These are phyloP conservation scores for Siderastrea siderea DNA, from an alignment of 92 coral and sea anemone genomes.

Conservation along the genomic window DNA sequence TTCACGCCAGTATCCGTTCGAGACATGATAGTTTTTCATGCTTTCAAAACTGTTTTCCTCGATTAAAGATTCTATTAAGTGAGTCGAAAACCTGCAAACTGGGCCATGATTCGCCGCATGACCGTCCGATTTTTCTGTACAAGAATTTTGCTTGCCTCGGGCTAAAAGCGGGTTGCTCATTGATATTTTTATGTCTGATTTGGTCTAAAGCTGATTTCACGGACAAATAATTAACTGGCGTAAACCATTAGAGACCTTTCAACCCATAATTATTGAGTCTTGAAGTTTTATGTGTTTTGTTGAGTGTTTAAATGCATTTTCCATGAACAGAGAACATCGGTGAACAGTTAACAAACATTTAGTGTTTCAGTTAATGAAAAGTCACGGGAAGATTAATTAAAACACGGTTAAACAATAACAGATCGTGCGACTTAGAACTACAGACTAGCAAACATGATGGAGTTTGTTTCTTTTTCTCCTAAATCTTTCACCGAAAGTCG, in stretches of 20 bases:
- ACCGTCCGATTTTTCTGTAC: slow-evolving; percentile 2
- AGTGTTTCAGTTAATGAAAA: not conserved
- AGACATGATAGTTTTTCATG: slow-evolving; percentile 7
- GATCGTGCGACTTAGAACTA: not conserved
- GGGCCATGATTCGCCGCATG: not conserved
- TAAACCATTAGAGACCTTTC: slow-evolving; percentile 18
- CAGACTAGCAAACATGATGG: slow-evolving; percentile 29
- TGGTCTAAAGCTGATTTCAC: slow-evolving; percentile 48
- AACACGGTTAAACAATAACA: slow-evolving; percentile 32
- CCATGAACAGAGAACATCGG: not conserved
- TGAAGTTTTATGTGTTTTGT: not conserved
- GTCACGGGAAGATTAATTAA: not conserved
- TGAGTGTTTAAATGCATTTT: not conserved
- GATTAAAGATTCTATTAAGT: not conserved
- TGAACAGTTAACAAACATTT: not conserved
- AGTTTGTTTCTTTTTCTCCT: slow-evolving; percentile 32
- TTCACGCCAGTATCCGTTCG: slow-evolving; percentile 51
- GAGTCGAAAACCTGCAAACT: not conserved
- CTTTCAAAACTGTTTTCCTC: not conserved
- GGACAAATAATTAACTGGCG: slow-evolving; percentile 10
- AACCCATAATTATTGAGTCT: not conserved
- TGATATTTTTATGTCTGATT: slow-evolving; percentile 31
- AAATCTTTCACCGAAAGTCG: not conserved
- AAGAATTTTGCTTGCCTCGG: slow-evolving; percentile 38
- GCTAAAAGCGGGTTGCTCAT: slow-evolving; percentile 22